Evolutionary conservation across 1,140 invertebrate species (phyloP), one percentile per base, ranked within the genome.

Genomic region (Antheraea mylitta): DNA sequence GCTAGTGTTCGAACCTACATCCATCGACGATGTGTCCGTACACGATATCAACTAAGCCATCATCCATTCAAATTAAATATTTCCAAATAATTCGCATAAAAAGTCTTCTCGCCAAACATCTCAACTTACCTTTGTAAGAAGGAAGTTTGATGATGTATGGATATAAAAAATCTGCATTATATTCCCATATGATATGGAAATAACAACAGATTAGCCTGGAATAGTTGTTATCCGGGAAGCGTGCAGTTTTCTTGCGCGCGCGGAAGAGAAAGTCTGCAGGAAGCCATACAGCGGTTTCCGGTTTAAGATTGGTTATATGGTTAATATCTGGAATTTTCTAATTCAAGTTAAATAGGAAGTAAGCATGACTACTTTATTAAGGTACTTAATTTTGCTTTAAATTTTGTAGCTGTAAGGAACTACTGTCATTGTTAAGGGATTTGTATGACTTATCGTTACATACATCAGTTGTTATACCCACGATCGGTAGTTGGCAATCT

Each of bases 241-340:
- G 45, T 53, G 45, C 11, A 53, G 45, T 53, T 53, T 53, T 53
- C 45, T 53, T 53, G 45, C 45, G 45, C 45, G 45, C 45, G 16
- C 45, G 45, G 45, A 53, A 53, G 45, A 10, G 45, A 53, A 53
- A 53, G 45, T 53, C 45, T 13, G 16, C 45, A 53, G 45, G 45
- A 53, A 53, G 45, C 11, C 45, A 13, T 53, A 53, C 11, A 53
- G 11, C 45, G 45, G 45, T 53, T 53, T 53, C 45, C 45, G 45
- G 45, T 53, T 53, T 53, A 53, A 13, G 16, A 53, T 53, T 53
- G 45, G 45, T 53, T 53, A 16, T 53, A 53, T 53, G 13, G 45
- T 53, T 53, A 53, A 53, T 53, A 6, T 53, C 45, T 53, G 45
- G 45, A 53, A 53, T 53, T 53, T 53, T 53, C 45, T 53, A 53